These are phyloP conservation scores for Vulpes vulpes DNA, from an alignment of 2,113 vertebrate species.

Conservation along the genomic window DNA sequence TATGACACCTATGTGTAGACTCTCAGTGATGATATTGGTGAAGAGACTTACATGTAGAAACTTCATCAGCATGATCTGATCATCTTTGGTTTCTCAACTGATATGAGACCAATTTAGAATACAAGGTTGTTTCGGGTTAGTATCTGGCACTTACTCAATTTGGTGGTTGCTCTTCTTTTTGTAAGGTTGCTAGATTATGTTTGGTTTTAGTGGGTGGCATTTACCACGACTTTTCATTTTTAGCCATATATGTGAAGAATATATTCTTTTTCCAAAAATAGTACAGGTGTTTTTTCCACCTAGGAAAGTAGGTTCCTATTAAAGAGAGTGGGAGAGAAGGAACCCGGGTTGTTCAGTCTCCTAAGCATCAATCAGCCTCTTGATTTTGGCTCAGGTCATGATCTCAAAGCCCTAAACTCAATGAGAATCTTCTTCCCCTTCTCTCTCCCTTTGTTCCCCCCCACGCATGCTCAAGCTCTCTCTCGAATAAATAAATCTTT, in stretches of 20 bases:
- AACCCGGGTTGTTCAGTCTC: not conserved
- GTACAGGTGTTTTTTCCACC: not conserved
- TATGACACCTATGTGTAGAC: not conserved
- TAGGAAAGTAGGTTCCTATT: conserved; percentile 39
- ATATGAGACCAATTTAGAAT: not conserved
- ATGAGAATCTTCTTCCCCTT: not conserved
- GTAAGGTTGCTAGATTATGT: conserved; percentile 48
- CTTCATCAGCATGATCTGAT: not conserved
- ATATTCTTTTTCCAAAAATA: not conserved
- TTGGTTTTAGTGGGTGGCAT: conserved; percentile 33
- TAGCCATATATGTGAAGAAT: conserved; percentile 35
- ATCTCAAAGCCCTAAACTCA: not conserved
- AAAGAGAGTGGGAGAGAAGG: not conserved
- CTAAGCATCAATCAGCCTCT: not conserved
- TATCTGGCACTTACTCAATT: conserved; percentile 24
- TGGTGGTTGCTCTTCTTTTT: conserved; percentile 56
- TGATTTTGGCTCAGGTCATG: not conserved
- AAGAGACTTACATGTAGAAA: not conserved
- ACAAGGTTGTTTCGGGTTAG: not conserved
- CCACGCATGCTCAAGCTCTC: not conserved
- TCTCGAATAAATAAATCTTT: not conserved
- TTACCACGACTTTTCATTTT: conserved; percentile 35
- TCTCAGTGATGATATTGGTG: not conserved
- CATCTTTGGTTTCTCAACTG: conserved; percentile 1
- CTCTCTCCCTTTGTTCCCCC: not conserved